Evolutionary conservation across 2,888 invertebrate species (phyloP), one percentile per base, ranked within the genome.

Genomic region (Lasiommata megera): DNA sequence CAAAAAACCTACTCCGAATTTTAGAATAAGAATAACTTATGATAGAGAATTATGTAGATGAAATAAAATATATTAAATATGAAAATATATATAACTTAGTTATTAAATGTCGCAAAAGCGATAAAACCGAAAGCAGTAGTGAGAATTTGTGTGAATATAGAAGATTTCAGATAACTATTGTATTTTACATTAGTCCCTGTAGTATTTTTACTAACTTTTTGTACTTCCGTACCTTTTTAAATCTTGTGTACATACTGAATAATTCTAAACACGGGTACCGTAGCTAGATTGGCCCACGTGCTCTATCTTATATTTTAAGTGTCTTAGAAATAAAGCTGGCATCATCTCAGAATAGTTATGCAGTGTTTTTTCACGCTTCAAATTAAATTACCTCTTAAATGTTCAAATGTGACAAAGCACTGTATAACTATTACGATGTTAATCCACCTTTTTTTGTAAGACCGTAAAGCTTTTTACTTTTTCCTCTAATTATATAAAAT

Each of bases 201-300:
- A 87, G 87, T 82, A 73, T 88, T 88, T 88, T 82, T 88, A 88
- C 84, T 72, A 76, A 82, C 80, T 80, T 88, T 88, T 88, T 86
- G 79, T 87, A 88, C 88, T 82, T 85, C 80, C 58, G 56, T 67
- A 67, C 63, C 63, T 66, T 66, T 66, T 57, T 60, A 63, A 58
- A 46, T 54, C 41, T 59, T 56, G 52, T 56, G 51, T 51, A 51
- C 16, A 50, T 50, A 50, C 28, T 29, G 8, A 9, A 44, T 29
- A 16, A 34, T 50, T 50, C 28, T 28, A 6, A n/a, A 51, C 16
- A 23, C n/a, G 23, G 12, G n/a, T 48, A 5, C 9, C 8, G 36
- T 17, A n/a, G 6, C n/a, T 17, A 16, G 8, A 36, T 48, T 48
- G 17, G 17, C 12, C 11, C 36, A 36, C n/a, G 5, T 36, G 18